A percentile compares a stretch with the other conserved stretches of the same genome.
phyloP scores from a whole-genome alignment of 2,888 invertebrate species.

The Rhogogaster chlorosoma region DNA sequence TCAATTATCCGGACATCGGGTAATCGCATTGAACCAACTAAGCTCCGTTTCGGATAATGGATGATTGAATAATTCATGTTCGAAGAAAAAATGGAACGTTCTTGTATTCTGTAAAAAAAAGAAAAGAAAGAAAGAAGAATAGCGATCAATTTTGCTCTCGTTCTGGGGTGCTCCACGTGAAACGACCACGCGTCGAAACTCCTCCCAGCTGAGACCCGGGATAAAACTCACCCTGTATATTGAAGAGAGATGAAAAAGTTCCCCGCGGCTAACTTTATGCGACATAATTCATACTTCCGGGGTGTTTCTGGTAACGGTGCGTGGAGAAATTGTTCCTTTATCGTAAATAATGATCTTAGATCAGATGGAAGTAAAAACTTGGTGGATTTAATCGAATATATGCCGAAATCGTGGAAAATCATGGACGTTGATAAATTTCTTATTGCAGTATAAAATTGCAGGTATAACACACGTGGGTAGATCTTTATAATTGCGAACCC shows the following conservation, averaged over 20 bases:
- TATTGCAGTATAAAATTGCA: background rate
- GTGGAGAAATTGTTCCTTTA: background rate
- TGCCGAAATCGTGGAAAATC: background rate
- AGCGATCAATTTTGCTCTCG: background rate
- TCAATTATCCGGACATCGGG: background rate
- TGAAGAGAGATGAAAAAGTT: background rate
- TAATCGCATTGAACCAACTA: background rate
- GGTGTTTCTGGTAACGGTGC: background rate
- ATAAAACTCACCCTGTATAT: no score
- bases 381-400: background rate
- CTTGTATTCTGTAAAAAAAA: background rate
- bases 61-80: background rate
- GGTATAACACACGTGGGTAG: background rate
- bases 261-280: background rate
- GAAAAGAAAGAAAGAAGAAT: no score
- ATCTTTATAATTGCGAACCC: background rate
- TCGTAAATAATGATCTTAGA: background rate
- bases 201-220: no score
- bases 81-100: background rate
- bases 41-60: background rate
- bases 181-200: no score
- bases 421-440: background rate
- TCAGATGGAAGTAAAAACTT: background rate
- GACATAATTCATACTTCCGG: conserved; percentile 11
- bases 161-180: no score